Conservation (phyloP, 2,888 invertebrate genomes). For the Heteromyza rotundicornis region DNA sequence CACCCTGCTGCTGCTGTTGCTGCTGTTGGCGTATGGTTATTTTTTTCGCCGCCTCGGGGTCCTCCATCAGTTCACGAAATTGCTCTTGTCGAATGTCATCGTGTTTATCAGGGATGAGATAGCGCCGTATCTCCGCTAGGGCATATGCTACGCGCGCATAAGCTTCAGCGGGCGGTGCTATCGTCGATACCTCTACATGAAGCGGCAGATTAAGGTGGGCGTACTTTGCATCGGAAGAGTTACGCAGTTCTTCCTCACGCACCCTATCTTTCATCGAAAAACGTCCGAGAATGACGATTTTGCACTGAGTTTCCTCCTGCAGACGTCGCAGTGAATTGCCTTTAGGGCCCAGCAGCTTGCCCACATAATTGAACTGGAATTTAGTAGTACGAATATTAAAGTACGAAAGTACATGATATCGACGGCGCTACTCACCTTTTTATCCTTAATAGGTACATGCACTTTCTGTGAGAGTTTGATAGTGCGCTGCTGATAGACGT, state of each 20-base stretch:
- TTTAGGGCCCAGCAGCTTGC: conserved; percentile 91
- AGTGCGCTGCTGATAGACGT: conserved; percentile 72
- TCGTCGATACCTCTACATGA: conserved; percentile 86
- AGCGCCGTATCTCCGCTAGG: conserved; percentile 77
- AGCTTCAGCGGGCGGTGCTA: conserved; percentile 85
- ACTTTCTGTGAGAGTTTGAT: conserved; percentile 60
- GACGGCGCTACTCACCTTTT: too few relatives aligned
- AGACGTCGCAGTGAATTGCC: conserved; percentile 91
- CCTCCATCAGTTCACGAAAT: conserved; percentile 74
- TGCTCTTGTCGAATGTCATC: conserved; percentile 86
- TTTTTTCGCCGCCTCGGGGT: conserved; percentile 59
- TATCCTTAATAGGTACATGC: conserved; percentile 63
- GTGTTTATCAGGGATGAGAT: conserved; percentile 69
- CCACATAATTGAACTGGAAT: conserved; percentile 91
- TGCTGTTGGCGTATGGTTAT: conserved; percentile 55
- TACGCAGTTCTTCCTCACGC: conserved; percentile 81
- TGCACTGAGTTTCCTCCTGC: conserved; percentile 94
- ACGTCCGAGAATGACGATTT: conserved; percentile 92
- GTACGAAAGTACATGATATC: not conserved
- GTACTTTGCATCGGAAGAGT: conserved; percentile 86
- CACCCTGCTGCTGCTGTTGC: conserved; percentile 42
- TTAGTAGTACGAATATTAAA: too few relatives aligned
- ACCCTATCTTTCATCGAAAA: conserved; percentile 92
- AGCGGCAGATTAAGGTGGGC: conserved; percentile 86
- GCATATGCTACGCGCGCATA: conserved; percentile 87